Conservation (phyloP, 2,113 vertebrate species). For the Orycteropus afer region DNA sequence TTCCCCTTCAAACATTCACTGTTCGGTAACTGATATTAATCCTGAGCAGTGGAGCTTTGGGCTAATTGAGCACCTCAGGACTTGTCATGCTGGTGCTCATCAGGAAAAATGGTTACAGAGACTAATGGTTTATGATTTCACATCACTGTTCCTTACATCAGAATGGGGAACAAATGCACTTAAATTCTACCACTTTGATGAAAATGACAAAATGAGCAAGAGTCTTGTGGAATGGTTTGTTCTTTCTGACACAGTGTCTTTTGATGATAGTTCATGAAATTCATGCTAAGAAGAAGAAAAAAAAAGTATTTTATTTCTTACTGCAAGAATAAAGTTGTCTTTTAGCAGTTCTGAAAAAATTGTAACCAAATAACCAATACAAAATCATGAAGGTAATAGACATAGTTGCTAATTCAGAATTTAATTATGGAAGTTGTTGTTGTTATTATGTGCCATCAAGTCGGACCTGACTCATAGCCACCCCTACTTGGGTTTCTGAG, state of each 20-base stretch:
- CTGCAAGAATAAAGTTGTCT: not conserved
- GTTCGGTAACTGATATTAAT: not conserved
- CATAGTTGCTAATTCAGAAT: not conserved
- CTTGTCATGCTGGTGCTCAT: not conserved
- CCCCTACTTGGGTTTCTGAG: too few species aligned
- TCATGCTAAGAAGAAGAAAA: not conserved
- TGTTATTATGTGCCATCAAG: too few species aligned
- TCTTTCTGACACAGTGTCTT: conserved; percentile 20
- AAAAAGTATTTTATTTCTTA: not conserved
- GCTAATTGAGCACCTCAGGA: not conserved
- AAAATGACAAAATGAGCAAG: conserved; percentile 35
- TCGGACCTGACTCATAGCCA: too few species aligned
- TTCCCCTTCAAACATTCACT: not conserved
- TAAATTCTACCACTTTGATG: not conserved
- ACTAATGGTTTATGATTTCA: conserved; percentile 40
- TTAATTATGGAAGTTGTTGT: not conserved
- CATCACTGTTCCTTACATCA: not conserved
- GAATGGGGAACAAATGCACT: conserved; percentile 41
- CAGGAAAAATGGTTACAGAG: not conserved
- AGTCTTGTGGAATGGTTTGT: not conserved
- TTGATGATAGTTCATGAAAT: conserved; percentile 30
- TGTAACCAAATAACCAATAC: not conserved
- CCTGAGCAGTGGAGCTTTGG: not conserved
- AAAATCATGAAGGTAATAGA: not conserved
- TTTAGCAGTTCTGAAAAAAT: not conserved